Conservation (phyloP, 1,140 invertebrate genomes). For the Drosophila lacertosa region DNA sequence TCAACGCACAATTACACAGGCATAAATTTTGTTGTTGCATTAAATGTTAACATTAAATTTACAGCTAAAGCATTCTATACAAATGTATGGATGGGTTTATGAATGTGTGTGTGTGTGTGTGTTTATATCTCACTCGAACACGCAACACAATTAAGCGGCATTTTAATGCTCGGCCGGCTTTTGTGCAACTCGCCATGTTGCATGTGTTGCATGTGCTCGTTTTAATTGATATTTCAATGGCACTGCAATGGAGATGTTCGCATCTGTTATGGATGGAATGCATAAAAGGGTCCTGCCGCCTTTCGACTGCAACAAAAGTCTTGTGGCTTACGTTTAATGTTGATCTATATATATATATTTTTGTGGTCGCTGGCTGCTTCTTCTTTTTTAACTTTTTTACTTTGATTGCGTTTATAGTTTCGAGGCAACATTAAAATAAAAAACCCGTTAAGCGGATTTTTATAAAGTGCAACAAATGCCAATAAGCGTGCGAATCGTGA, state of each 20-base stretch:
- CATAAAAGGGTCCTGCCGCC: too few relatives aligned
- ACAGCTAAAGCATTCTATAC: constrained; percentile 15
- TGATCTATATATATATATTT: constrained; percentile 62
- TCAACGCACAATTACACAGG: constrained; percentile 52
- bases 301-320: constrained; percentile 19
- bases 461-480: constrained; percentile 81
- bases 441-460: constrained; percentile 74
- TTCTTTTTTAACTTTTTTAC: constrained; percentile 42
- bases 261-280: background rate
- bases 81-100: background rate
- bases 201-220: constrained; percentile 38
- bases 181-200: constrained; percentile 21
- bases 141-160: constrained; percentile 68
- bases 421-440: constrained; percentile 28
- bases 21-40: constrained; percentile 42
- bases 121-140: constrained; percentile 57
- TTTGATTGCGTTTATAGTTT: constrained; percentile 65
- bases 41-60: constrained; percentile 50
- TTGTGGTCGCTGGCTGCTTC: too few relatives aligned
- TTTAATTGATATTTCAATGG: constrained; percentile 75
- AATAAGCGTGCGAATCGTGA: constrained; percentile 54
- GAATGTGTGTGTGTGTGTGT: constrained; percentile 2
- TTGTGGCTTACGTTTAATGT: constrained; percentile 58
- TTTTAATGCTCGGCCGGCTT: constrained; percentile 63
- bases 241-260: constrained; percentile 14